Evolutionary conservation across 2,797 vertebrate species (phyloP).

Genomic region (Loris lydekkerianus): DNA sequence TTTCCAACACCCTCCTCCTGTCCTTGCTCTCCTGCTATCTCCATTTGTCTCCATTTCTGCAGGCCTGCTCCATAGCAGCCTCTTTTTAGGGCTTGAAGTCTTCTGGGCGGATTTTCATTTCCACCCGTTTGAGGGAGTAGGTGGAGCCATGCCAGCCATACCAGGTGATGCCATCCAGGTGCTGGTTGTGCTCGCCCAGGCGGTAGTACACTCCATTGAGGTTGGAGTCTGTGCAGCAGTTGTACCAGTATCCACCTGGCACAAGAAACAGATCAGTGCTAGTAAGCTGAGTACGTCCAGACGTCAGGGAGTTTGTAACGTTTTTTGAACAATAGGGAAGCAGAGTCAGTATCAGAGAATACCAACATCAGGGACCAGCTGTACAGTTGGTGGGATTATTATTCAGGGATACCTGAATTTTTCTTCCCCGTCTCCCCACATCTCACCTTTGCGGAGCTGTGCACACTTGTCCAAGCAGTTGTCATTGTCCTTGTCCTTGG

Average conservation of each 20-base stretch:
- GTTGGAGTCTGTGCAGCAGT: slow-evolving; percentile 99
- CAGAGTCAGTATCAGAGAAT: not conserved
- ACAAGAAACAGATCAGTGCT: not conserved
- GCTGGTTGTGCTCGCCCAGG: slow-evolving; percentile 93
- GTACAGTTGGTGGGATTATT: not conserved
- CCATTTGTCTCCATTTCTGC: accelerated
- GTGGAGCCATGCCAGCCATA: slow-evolving; percentile 97
- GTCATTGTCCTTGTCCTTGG: slow-evolving; percentile 98
- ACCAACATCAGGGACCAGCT: not conserved
- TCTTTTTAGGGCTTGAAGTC: slow-evolving; percentile 91
- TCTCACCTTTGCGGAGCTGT: slow-evolving; percentile 94
- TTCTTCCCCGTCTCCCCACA: accelerated
- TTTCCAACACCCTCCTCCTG: not conserved
- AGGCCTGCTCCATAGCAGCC: slow-evolving; percentile 22
- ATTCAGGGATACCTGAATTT: not conserved
- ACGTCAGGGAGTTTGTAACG: not conserved
- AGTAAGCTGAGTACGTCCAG: not conserved
- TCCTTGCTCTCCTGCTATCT: not conserved
- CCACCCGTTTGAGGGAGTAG: slow-evolving; percentile 96
- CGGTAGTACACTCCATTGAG: slow-evolving; percentile 96
- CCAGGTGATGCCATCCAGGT: slow-evolving; percentile 97
- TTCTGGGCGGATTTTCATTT: slow-evolving; percentile 98
- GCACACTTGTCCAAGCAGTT: slow-evolving; percentile 98
- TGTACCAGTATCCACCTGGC: slow-evolving; percentile 99
- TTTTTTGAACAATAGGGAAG: not conserved